Conservation (phyloP, 2,797 vertebrate species). For the Pelochelys cantorii region DNA sequence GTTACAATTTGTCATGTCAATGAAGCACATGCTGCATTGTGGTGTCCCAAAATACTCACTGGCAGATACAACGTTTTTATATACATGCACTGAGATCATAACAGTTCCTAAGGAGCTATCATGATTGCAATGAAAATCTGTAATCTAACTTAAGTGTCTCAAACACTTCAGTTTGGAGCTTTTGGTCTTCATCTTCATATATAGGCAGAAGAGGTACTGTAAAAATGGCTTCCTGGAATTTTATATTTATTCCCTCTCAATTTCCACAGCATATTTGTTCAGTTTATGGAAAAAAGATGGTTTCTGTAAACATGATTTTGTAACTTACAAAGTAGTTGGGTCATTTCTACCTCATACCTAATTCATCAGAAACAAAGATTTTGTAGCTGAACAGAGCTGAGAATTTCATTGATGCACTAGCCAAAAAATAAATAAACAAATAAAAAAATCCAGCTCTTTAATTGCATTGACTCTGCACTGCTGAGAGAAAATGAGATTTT, state of each 20-base stretch:
- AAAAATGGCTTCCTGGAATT: neutral
- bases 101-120: neutral
- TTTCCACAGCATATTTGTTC: neutral
- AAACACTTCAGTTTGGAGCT: neutral
- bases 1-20: neutral
- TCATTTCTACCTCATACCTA: neutral
- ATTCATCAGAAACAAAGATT: neutral
- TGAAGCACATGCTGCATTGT: neutral
- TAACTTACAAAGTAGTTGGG: neutral
- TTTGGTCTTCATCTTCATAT: neutral
- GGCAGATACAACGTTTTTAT: slow-evolving; percentile 19
- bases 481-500: neutral
- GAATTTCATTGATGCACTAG: neutral
- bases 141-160: neutral
- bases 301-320: neutral
- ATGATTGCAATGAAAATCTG: slow-evolving; percentile 9
- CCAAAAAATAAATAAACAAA: neutral
- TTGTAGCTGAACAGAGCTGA: neutral
- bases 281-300: neutral
- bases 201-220: neutral
- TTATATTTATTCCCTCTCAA: neutral
- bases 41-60: neutral
- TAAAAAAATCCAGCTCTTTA: neutral
- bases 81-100: slow-evolving; percentile 3
- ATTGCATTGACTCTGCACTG: neutral